Percentiles rank a stretch among this genome's conserved stretches.
These are phyloP conservation scores for Phylloscopus trochilus DNA, from an alignment of 2,113 vertebrate genomes.

Conservation along the genomic window DNA sequence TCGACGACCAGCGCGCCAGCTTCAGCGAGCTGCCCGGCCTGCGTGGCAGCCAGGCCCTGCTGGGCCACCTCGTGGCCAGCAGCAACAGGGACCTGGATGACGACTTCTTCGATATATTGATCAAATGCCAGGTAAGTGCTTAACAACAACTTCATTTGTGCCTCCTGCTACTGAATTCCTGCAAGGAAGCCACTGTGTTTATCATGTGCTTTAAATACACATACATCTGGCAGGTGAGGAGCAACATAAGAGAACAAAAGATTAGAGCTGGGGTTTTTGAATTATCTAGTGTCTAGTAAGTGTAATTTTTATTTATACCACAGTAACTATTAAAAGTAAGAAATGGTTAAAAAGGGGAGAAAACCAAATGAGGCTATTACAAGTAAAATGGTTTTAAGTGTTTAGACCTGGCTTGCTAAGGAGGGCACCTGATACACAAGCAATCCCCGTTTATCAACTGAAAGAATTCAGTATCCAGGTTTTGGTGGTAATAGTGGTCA, in stretches of 20 bases:
- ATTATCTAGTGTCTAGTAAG: background rate
- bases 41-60: slow-evolving; percentile 70
- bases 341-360: background rate
- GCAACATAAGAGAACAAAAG: background rate
- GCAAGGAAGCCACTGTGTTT: background rate
- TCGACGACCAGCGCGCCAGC: slow-evolving; percentile 85
- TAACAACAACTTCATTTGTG: background rate
- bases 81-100: slow-evolving; percentile 84
- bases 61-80: slow-evolving; percentile 81
- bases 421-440: background rate
- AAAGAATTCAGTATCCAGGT: background rate
- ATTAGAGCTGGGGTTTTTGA: accelerated
- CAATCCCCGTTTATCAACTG: background rate
- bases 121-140: slow-evolving; percentile 88
- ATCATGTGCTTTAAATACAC: background rate
- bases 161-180: background rate
- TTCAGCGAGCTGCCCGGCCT: slow-evolving; percentile 83
- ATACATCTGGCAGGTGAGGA: background rate
- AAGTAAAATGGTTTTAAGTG: background rate
- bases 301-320: background rate
- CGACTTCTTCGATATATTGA: slow-evolving; percentile 90
- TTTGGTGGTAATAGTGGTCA: background rate
- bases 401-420: background rate
- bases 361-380: background rate
- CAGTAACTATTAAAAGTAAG: background rate